Evolutionary conservation across 1,140 invertebrate species (phyloP).

Genomic region (Teleopsis dalmanni): DNA sequence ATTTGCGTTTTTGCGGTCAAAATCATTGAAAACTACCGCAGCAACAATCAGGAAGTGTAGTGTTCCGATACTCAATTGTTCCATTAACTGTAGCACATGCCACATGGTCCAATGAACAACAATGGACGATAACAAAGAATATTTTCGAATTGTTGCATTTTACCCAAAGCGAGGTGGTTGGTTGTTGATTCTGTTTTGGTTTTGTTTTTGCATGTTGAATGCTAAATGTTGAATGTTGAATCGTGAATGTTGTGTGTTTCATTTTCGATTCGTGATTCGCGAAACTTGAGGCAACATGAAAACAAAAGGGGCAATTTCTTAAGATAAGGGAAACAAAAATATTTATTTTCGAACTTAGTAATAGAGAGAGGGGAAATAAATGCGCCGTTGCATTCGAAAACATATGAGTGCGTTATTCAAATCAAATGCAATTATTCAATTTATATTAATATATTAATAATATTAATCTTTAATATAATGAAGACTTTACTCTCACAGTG

Average conservation of each 20-base stretch:
- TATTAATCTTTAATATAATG: too few species aligned
- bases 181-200: not conserved
- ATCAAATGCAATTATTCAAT: too few species aligned
- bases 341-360: not conserved
- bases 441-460: too few species aligned
- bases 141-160: conserved; percentile 9
- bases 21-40: conserved; percentile 1
- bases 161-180: not conserved
- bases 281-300: too few species aligned
- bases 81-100: not conserved
- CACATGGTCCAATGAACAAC: conserved; percentile 14
- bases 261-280: not conserved
- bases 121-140: conserved; percentile 11
- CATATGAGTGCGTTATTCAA: not conserved
- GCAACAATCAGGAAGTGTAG: conserved; percentile 12
- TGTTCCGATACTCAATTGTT: not conserved
- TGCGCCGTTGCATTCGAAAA: not conserved
- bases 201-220: not conserved
- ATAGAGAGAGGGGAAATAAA: not conserved
- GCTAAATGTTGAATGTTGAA: not conserved
- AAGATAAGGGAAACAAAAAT: too few species aligned
- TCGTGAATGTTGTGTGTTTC: conserved; percentile 4
- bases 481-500: too few species aligned
- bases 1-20: conserved; percentile 1
- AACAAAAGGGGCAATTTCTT: too few species aligned